Base-by-base conservation (phyloP, 2,113 vertebrate genomes). In the Microtus ochrogaster region DNA sequence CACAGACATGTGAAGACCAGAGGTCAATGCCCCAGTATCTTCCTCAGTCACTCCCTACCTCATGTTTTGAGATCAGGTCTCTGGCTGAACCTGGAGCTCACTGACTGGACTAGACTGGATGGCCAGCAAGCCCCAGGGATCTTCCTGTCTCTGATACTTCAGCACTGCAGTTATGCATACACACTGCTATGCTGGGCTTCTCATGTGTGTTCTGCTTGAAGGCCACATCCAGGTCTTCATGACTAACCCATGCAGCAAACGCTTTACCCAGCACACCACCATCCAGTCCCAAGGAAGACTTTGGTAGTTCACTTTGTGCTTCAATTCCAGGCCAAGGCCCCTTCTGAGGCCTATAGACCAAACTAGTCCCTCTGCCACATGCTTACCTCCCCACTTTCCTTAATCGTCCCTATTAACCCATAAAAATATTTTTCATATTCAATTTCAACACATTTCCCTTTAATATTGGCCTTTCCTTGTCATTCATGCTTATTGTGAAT, bases 371-470 rank as follows among this genome's bases (percentile, higher is more conserved):
- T 4, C 63, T 13, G 13, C 12, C 36, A 12, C 30, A 8, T 24
- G 24, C 49, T 17, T 10, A 41, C 5, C 58, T 36, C 87, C 39
- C 70, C 8, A 44, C 16, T 85, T 55, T 58, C 76, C 17, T 73
- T 22, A 39, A 11, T n/a, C 41, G 44, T 65, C 44, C 26, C 22
- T 47, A 21, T 49, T 83, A 70, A 47, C 84, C 44, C 84, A 49
- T 63, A 86, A 68, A 86, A 36, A 70, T 49, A 8, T 30, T 86
- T 4, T 24, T 13, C 47, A 33, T 47, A 21, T 91, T 94, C 84
- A 91, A 21, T 92, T 61, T 93, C 49, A 61, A 78, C 58, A 41
- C 55, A 10, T 77, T 82, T 82, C 77, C 85, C 68, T 86, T 88
- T 44, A 88, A 70, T n/a, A 72, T 0, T 84, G 17, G 76, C 55